A percentile compares a stretch with the other conserved stretches of the same genome.
Evolutionary conservation across 2,113 vertebrate genomes (phyloP).

Genomic region (Peromyscus californicus): DNA sequence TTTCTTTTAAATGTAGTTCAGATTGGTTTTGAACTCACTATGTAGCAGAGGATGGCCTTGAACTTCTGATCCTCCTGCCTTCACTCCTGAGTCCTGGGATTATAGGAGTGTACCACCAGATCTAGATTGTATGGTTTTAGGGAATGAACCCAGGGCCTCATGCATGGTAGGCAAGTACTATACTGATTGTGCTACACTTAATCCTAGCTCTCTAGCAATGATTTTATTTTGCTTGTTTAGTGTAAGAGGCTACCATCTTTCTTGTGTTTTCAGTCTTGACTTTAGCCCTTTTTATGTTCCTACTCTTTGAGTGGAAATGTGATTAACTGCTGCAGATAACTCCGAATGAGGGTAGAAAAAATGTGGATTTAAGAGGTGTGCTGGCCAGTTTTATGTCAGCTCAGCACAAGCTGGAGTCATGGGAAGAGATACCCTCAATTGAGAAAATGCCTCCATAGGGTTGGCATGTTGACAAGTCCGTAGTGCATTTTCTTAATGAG

Average conservation of each 20-base stretch:
- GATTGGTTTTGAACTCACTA: not conserved
- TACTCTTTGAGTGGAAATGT: constrained; percentile 60
- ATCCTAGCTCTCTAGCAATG: not conserved
- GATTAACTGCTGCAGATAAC: not conserved
- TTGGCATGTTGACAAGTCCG: not conserved
- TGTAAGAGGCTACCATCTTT: not conserved
- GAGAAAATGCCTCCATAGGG: not conserved
- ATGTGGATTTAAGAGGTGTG: not conserved
- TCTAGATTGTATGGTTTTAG: not conserved
- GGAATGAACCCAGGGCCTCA: not conserved
- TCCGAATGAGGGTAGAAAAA: not conserved
- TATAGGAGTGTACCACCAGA: not conserved
- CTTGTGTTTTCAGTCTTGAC: constrained; percentile 4
- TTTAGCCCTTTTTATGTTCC: constrained; percentile 22
- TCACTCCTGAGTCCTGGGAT: not conserved
- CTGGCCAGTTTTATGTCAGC: not conserved
- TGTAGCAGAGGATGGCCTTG: not conserved
- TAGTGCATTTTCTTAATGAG: not conserved
- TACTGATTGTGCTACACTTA: not conserved
- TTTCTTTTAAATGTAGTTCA: not conserved
- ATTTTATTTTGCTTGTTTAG: constrained; percentile 43
- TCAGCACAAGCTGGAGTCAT: not conserved
- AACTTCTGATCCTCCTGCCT: not conserved
- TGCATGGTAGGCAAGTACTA: not conserved
- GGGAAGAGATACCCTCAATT: not conserved